Evolutionary conservation across 2,797 vertebrate genomes (phyloP), one percentile per base, ranked within the genome.

Genomic region (Bovichtus diacanthus): DNA sequence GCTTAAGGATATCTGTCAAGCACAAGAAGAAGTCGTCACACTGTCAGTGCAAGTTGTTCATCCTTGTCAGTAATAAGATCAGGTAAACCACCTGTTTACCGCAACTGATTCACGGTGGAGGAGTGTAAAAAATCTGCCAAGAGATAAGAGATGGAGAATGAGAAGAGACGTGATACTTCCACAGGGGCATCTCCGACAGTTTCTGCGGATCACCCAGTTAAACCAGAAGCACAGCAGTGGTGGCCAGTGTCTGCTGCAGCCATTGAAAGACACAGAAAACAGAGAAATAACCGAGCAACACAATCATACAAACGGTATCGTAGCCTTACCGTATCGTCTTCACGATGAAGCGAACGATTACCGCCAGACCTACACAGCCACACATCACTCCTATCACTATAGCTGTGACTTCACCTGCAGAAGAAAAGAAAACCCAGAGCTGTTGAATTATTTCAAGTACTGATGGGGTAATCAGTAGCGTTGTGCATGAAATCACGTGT

Each of bases 361-460:
- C 90, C 3, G 91, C 92, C 87, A 96, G 77, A 8, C 95, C 95
- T 3, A 95, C 88, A n/a, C 94, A 94, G 70, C 95, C 95, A 54
- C 94, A 95, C 85, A 96, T 90, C 71, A 93, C 87, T 18, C 95
- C 95, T 1, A 95, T 87, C 41, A 95, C 94, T 27, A 96, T 91
- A 9, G 95, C 94, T 49, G 93, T 90, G 67, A 96, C 94, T 88
- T 96, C 94, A 78, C 95, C 95, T 96, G 80, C 29, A 67, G 39
- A 18, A 63, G 0, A 65, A 58, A 29, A 18, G 21, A 21, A 46
- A n/a, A n/a, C n/a, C 46, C 15, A 11, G 16, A 25, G 31, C 25
- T 70, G 19, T 7, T 64, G 9, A 27, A 58, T 2, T 0, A 23
- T 49, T 54, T 18, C 16, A 62, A 50, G 21, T n/a, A 50, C 6